These are phyloP conservation scores for Pollenia amentaria DNA, from an alignment of 2,888 invertebrate genomes.

Conservation along the genomic window DNA sequence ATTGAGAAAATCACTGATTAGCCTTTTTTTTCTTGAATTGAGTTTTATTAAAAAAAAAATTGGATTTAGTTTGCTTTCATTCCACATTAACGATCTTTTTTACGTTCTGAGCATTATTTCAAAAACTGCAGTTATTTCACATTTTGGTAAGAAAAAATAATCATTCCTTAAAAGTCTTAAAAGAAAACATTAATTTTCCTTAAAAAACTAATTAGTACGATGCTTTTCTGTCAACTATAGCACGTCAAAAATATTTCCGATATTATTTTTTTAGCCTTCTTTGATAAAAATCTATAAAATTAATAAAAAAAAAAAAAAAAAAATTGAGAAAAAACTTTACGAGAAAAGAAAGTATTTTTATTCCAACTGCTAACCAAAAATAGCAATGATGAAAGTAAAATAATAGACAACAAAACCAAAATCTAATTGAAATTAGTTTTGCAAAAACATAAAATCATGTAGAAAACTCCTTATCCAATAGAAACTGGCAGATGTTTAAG, in stretches of 20 bases:
- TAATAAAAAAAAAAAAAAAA: background rate
- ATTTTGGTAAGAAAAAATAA: too few species aligned
- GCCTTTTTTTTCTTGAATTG: too few species aligned
- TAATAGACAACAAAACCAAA: conserved; percentile 51
- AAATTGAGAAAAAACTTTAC: background rate
- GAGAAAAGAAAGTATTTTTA: conserved; percentile 44
- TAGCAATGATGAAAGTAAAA: conserved; percentile 46
- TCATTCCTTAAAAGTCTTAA: background rate
- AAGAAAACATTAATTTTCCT: background rate
- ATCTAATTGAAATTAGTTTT: conserved; percentile 44
- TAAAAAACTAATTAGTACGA: background rate
- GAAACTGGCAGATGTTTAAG: background rate
- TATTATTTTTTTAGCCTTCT: background rate
- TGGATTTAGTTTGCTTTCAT: too few species aligned
- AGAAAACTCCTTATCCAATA: conserved; percentile 7
- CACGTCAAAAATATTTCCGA: background rate
- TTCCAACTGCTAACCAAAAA: conserved; percentile 26
- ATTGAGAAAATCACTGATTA: too few species aligned
- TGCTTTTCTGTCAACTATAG: background rate
- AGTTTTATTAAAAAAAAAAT: too few species aligned
- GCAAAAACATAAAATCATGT: conserved; percentile 26
- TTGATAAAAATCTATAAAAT: conserved; percentile 12
- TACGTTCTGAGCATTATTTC: too few species aligned
- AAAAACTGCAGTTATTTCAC: too few species aligned
- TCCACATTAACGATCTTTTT: too few species aligned